Evolutionary conservation across 2,888 invertebrate genomes (phyloP), one percentile per base, ranked within the genome.

Genomic region (Platynereis dumerilii): DNA sequence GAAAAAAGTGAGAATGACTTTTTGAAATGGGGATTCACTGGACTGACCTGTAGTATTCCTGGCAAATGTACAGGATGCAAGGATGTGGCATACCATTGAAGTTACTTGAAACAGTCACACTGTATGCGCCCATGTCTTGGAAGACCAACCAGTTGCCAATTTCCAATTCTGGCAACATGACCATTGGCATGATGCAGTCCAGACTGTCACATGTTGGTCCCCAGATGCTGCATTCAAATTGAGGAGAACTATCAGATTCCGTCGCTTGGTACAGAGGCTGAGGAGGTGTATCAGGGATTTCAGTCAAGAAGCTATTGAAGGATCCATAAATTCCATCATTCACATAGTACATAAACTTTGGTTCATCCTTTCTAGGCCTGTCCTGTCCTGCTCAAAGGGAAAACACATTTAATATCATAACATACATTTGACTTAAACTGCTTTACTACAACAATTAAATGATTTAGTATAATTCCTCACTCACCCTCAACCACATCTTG

Each of bases 261-360:
- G 5, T 34, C 12, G 34, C 34, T 7, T 5, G 34, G 12, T 34
- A 34, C 12, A 93, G 86, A 29, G 91, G 90, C 66, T 88, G 81
- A 1, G 94, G 91, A 60, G 86, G 86, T 7, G 94, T 92, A 44
- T 88, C 87, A 76, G 93, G 92, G 84, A 97, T 96, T 85, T 99
- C 98, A 78, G 93, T 97, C 42, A 98, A 88, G 75, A 96, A 88
- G 86, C 95, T 96, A 87, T 98, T 98, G 88, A 99, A 99, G 65
- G 96, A 96, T 65, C 98, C 97, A 85, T 99, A 99, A 66, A 99
- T 95, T 3, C 99, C 98, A 85, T 99, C 98, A 85, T 98, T 98
- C 79, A 99, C 91, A 87, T 96, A 98, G 86, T 98, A 98, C 96
- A 97, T 97, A 83, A 88, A 80, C 10, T 73, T 75, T 5, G 74